Percentiles rank a stretch among this genome's conserved stretches.
These are phyloP conservation scores for Cenopis cana DNA, from an alignment of 2,888 invertebrate genomes.

Conservation along the genomic window DNA sequence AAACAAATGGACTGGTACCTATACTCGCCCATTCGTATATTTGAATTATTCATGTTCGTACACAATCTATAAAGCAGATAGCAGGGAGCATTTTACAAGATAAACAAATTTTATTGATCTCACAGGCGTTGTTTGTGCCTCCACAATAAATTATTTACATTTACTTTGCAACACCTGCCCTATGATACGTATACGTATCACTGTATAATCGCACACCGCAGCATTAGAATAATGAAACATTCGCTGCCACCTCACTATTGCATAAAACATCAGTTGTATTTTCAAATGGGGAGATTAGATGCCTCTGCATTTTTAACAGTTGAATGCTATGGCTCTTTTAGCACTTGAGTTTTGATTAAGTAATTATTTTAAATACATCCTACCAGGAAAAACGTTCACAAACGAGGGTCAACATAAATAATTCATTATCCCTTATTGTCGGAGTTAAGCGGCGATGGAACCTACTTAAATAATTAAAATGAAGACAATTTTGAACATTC, in stretches of 20 bases:
- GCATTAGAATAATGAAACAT: constrained; percentile 81
- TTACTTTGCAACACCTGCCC: constrained; percentile 80
- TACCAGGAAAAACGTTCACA: too few species aligned
- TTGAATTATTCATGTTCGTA: constrained; percentile 82
- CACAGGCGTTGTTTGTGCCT: constrained; percentile 81
- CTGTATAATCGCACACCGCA: constrained; percentile 60
- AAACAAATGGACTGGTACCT: constrained; percentile 76
- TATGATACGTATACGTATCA: constrained; percentile 51
- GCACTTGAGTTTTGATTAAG: constrained; percentile 16
- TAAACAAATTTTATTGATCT: constrained; percentile 85
- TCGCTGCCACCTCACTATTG: constrained; percentile 65
- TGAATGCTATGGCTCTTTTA: constrained; percentile 11
- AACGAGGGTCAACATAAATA: too few species aligned
- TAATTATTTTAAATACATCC: too few species aligned
- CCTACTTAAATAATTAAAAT: too few species aligned
- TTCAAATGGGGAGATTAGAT: constrained; percentile 38
- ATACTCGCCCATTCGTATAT: constrained; percentile 71
- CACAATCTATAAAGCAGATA: constrained; percentile 82
- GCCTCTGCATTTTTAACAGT: constrained; percentile 33
- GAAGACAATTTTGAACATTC: too few species aligned
- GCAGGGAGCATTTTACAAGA: constrained; percentile 82
- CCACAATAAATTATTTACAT: constrained; percentile 84
- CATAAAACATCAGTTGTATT: constrained; percentile 62
- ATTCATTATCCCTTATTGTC: too few species aligned
- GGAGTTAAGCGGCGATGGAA: too few species aligned